Evolutionary conservation across 2,888 invertebrate genomes (phyloP).

Genomic region (Schizaphis graminum): DNA sequence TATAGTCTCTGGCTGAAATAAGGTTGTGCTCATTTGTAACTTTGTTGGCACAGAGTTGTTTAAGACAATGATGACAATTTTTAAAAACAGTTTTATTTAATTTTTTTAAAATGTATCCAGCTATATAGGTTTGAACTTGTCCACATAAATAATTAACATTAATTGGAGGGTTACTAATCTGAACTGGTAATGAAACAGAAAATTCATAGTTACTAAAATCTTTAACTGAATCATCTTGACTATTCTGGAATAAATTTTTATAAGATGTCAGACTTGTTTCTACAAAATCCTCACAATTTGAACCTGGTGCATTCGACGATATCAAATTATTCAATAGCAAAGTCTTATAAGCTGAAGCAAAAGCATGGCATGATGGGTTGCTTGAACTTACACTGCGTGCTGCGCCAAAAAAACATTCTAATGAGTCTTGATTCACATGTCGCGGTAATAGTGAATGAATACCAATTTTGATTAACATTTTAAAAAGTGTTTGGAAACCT

Average conservation of each 20-base stretch:
- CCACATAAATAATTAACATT: no score
- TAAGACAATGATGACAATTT: no score
- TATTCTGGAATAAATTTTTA: background rate
- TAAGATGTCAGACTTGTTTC: background rate
- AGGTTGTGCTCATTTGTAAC: no score
- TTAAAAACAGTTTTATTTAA: no score
- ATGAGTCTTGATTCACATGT: conserved; percentile 25
- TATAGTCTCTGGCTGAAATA: background rate
- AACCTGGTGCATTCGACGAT: conserved; percentile 1
- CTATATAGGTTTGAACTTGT: no score
- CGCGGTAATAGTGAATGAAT: background rate
- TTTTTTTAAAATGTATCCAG: no score
- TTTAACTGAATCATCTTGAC: no score
- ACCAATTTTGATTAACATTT: background rate
- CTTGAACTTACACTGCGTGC: background rate
- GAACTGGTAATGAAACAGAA: no score
- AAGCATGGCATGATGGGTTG: background rate
- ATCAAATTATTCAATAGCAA: background rate
- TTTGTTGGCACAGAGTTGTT: no score
- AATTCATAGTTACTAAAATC: no score
- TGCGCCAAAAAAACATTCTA: conserved; percentile 24
- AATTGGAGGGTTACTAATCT: no score
- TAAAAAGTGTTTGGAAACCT: background rate
- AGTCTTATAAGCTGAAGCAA: background rate
- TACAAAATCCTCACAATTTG: background rate